Evolutionary conservation across 2,888 invertebrate genomes (phyloP).

Genomic region (Antheraea yamamai): DNA sequence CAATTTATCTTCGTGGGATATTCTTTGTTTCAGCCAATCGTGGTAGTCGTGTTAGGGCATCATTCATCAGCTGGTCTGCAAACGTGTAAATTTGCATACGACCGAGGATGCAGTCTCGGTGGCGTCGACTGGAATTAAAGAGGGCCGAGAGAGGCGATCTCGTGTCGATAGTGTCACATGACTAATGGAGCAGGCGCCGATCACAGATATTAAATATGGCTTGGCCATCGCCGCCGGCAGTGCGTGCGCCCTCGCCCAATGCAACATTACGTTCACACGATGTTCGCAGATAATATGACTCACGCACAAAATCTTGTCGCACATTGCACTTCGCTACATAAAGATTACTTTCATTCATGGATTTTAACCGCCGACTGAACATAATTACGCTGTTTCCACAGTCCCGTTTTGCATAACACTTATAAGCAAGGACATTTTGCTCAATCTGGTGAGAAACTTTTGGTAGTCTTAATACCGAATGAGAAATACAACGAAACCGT

Average conservation of each 20-base stretch:
- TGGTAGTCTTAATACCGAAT: background rate
- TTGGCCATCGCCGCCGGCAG: slow-evolving; percentile 52
- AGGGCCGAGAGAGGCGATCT: slow-evolving; percentile 70
- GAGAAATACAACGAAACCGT: background rate
- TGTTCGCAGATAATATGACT: slow-evolving; percentile 23
- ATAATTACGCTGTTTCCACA: background rate
- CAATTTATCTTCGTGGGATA: slow-evolving; percentile 34
- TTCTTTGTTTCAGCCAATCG: slow-evolving; percentile 34
- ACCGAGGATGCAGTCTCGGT: slow-evolving; percentile 57
- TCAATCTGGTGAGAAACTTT: background rate
- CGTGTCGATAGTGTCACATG: slow-evolving; percentile 80
- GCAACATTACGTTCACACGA: slow-evolving; percentile 28
- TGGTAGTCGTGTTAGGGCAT: slow-evolving; percentile 58
- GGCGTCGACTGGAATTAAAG: slow-evolving; percentile 71
- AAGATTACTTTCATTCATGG: slow-evolving; percentile 18
- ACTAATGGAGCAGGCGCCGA: slow-evolving; percentile 81
- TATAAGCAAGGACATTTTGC: background rate
- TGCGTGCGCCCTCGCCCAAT: slow-evolving; percentile 33
- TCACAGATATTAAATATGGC: slow-evolving; percentile 75
- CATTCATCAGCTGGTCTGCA: slow-evolving; percentile 69
- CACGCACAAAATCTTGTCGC: slow-evolving; percentile 20
- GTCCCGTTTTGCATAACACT: background rate
- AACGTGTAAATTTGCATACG: slow-evolving; percentile 71
- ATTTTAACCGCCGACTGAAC: slow-evolving; percentile 4
- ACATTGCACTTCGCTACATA: slow-evolving; percentile 9